These are phyloP conservation scores for Sinohyriopsis cumingii DNA, from an alignment of 2,888 invertebrate genomes.

Conservation along the genomic window DNA sequence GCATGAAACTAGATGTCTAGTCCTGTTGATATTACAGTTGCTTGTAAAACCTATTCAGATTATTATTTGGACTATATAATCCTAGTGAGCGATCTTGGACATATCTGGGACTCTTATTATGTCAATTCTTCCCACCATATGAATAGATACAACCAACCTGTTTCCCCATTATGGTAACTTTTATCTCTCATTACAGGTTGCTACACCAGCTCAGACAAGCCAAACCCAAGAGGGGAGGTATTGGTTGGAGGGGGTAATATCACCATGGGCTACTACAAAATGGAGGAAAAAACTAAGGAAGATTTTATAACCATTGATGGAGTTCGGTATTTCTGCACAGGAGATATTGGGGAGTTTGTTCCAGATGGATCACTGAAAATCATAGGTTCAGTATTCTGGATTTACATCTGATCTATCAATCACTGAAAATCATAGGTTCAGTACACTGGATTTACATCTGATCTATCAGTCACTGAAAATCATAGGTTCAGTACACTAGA, in stretches of 20 bases:
- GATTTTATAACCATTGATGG: conserved; percentile 79
- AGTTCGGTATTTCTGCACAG: conserved; percentile 91
- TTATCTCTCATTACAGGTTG: conserved; percentile 74
- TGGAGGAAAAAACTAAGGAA: conserved; percentile 88
- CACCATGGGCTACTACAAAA: conserved; percentile 94
- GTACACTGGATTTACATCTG: conserved; percentile 12
- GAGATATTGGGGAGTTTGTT: conserved; percentile 96
- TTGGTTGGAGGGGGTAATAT: conserved; percentile 92
- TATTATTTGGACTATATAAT: too few species aligned
- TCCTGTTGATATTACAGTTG: too few species aligned
- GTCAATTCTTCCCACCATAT: neutral
- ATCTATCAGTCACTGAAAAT: conserved; percentile 84
- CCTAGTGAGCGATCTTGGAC: too few species aligned
- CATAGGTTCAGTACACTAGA: conserved; percentile 81
- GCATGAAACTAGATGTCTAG: too few species aligned
- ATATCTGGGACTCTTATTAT: too few species aligned
- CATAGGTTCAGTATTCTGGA: conserved; percentile 81
- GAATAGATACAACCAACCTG: neutral
- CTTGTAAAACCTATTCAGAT: too few species aligned
- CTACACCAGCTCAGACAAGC: conserved; percentile 89
- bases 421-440: conserved; percentile 93
- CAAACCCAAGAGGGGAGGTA: conserved; percentile 89
- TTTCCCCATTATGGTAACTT: neutral
- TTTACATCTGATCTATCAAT: neutral
- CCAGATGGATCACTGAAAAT: conserved; percentile 95